Evolutionary conservation across 2,888 invertebrate species (phyloP).

Genomic region (Luffia ferchaultella): DNA sequence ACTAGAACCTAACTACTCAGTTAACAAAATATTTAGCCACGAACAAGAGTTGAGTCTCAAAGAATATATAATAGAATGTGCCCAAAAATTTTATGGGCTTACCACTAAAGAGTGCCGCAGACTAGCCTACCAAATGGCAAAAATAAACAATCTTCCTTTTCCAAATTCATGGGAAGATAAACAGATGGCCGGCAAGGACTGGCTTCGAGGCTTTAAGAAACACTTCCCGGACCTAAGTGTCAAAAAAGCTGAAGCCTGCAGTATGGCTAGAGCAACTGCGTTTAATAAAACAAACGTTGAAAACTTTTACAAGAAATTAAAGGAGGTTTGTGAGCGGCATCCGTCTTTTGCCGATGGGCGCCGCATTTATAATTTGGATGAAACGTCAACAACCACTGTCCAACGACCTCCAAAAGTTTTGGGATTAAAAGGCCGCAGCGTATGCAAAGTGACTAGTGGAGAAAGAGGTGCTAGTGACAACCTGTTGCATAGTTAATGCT

Average conservation of each 20-base stretch:
- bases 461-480: conserved; percentile 11
- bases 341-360: too few species aligned
- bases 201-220: too few species aligned
- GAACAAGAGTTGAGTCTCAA: neutral
- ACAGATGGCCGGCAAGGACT: neutral
- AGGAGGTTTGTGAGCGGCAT: neutral
- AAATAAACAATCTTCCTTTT: neutral
- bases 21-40: neutral
- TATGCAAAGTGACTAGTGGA: neutral
- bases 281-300: conserved; percentile 8
- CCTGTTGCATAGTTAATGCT: conserved; percentile 15
- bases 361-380: neutral
- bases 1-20: neutral
- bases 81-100: neutral
- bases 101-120: neutral
- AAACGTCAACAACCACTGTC: neutral
- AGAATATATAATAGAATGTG: neutral
- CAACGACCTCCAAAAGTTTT: neutral
- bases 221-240: too few species aligned
- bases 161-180: neutral
- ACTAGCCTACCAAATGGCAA: neutral
- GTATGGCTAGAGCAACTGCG: too few species aligned
- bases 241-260: too few species aligned
- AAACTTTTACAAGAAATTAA: too few species aligned
- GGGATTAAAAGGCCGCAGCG: neutral